Evolutionary conservation across 2,888 invertebrate genomes (phyloP).

Genomic region (Hoplodrina ambigua): DNA sequence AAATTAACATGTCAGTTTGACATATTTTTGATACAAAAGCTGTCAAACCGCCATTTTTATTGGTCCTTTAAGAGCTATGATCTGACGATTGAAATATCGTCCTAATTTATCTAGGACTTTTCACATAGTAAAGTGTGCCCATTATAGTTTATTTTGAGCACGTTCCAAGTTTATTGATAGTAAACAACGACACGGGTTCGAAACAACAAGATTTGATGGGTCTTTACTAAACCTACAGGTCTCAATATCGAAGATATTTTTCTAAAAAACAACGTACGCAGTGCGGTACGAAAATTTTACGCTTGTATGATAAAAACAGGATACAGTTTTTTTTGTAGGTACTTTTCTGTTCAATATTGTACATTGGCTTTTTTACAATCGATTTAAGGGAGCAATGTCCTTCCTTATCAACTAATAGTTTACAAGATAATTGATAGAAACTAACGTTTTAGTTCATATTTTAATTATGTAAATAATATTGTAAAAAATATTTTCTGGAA

Average conservation of each 20-base stretch:
- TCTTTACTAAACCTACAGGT: constrained; percentile 20
- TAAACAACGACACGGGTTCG: constrained; percentile 18
- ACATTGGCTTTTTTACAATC: neutral
- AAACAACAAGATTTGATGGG: constrained; percentile 9
- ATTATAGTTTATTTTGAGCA: constrained; percentile 27
- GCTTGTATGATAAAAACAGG: neutral
- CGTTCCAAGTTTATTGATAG: constrained; percentile 28
- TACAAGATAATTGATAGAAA: no score
- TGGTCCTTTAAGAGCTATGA: no score
- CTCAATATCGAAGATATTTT: constrained; percentile 20
- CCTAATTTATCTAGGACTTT: neutral
- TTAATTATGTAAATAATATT: no score
- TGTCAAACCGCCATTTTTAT: no score
- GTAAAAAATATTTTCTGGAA: no score
- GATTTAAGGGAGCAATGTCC: neutral
- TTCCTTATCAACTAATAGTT: no score
- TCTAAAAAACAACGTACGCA: constrained; percentile 37
- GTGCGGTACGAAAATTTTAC: constrained; percentile 27
- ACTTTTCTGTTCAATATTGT: neutral
- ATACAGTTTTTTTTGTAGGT: no score
- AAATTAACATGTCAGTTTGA: no score
- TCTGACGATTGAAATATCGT: no score
- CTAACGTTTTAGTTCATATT: no score
- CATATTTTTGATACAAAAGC: no score
- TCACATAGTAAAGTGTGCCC: neutral